Conservation (phyloP, 1,140 invertebrate species). For the Trachymyrmex cornetzi region DNA sequence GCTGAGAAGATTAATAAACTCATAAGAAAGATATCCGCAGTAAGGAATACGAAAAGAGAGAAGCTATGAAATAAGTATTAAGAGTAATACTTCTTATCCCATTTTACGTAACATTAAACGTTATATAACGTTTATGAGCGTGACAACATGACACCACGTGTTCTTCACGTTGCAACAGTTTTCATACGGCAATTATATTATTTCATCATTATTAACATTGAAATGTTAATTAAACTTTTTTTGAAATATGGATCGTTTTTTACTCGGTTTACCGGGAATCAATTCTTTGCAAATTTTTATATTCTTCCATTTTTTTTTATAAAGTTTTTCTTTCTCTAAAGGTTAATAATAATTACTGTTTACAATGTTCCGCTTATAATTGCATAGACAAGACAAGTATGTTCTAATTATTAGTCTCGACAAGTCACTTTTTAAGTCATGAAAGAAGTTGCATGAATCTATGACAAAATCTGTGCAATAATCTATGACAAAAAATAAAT, state of each 20-base stretch:
- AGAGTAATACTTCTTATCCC: neutral
- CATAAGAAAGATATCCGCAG: neutral
- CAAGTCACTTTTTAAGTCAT: neutral
- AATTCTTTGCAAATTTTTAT: neutral
- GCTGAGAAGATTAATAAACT: slow-evolving; percentile 5
- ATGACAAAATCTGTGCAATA: neutral
- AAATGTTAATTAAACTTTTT: neutral
- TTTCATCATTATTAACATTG: slow-evolving; percentile 21
- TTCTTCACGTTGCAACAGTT: neutral
- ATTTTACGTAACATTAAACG: slow-evolving; percentile 19
- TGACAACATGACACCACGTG: neutral
- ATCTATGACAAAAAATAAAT: neutral
- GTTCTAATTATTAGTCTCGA: neutral
- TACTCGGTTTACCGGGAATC: neutral
- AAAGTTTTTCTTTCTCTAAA: neutral
- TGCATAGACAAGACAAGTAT: neutral
- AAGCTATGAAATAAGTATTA: slow-evolving; percentile 10
- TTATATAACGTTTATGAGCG: slow-evolving; percentile 2
- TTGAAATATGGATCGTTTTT: neutral
- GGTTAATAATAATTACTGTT: neutral
- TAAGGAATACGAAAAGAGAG: slow-evolving; percentile 7
- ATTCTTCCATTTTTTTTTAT: neutral
- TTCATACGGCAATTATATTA: neutral
- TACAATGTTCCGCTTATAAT: neutral
- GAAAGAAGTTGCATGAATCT: neutral